Conservation (phyloP, 2,113 vertebrate species). For the Bos javanicus region DNA sequence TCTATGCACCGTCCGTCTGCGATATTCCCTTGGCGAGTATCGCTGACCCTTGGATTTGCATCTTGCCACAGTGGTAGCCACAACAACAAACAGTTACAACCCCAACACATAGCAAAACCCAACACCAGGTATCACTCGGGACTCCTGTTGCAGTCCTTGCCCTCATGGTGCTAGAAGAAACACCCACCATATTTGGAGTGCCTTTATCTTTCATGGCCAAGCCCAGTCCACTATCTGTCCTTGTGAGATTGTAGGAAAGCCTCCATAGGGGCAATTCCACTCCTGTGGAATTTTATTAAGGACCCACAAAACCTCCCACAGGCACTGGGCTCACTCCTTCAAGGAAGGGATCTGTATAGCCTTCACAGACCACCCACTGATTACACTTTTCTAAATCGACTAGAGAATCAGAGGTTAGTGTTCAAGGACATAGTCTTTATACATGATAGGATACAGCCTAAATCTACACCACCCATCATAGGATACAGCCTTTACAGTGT, state of each 20-base stretch:
- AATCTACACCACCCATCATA: neutral
- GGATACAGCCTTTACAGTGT: neutral
- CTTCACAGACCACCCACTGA: neutral
- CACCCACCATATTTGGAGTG: accelerated
- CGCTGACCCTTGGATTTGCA: neutral
- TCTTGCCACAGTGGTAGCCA: neutral
- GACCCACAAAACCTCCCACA: neutral
- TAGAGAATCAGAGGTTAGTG: neutral
- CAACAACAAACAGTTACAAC: neutral
- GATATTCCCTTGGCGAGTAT: neutral
- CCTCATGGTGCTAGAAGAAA: neutral
- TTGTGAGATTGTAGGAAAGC: neutral
- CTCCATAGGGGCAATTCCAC: neutral
- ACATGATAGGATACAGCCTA: neutral
- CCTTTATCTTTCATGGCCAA: neutral
- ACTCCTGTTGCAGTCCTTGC: neutral
- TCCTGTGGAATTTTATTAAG: neutral
- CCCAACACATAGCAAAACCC: neutral
- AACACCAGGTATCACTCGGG: neutral
- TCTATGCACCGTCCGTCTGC: accelerated
- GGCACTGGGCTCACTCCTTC: neutral
- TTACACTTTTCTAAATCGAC: neutral
- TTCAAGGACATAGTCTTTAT: neutral
- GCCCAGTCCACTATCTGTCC: neutral
- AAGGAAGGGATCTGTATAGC: neutral